phyloP scores from a whole-genome alignment of 1,140 invertebrate species.

The Thaumetopoea pityocampa region DNA sequence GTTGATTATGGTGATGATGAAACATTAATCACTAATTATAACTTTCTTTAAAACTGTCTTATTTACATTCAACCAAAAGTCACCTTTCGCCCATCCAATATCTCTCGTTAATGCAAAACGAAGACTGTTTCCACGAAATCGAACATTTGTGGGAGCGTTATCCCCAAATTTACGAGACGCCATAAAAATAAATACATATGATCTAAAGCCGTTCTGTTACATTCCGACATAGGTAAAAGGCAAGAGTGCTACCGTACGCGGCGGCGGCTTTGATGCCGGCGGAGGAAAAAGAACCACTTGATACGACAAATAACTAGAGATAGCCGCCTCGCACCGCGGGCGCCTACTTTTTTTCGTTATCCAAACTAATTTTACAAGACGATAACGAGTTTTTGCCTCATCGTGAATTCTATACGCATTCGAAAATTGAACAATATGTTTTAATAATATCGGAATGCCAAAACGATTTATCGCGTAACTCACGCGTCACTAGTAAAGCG shows the following conservation, averaged over 20 bases:
- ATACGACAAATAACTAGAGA: slow-evolving; percentile 71
- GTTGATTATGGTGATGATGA: no score
- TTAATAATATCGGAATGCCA: slow-evolving; percentile 13
- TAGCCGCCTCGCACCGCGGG: slow-evolving; percentile 44
- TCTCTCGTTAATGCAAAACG: slow-evolving; percentile 18
- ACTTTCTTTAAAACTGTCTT: no score
- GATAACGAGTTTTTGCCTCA: slow-evolving; percentile 25
- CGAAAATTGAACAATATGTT: slow-evolving; percentile 12
- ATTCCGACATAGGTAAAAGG: slow-evolving; percentile 17
- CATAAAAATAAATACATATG: slow-evolving; percentile 14
- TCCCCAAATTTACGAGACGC: slow-evolving; percentile 17
- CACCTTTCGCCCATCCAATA: no score
- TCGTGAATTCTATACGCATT: slow-evolving; percentile 19
- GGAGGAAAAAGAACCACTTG: slow-evolving; percentile 54
- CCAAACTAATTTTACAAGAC: slow-evolving; percentile 43
- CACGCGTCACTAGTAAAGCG: slow-evolving; percentile 42
- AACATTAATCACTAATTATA: no score
- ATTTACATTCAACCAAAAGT: no score
- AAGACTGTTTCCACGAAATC: slow-evolving; percentile 45
- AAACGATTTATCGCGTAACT: slow-evolving; percentile 33
- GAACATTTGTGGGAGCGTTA: slow-evolving; percentile 19
- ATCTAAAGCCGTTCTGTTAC: slow-evolving; percentile 14
- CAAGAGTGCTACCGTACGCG: slow-evolving; percentile 55
- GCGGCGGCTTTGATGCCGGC: slow-evolving; percentile 57
- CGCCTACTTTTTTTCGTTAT: slow-evolving; percentile 51